Evolutionary conservation across 2,797 vertebrate species (phyloP).

Genomic region (Crypturellus tataupa): DNA sequence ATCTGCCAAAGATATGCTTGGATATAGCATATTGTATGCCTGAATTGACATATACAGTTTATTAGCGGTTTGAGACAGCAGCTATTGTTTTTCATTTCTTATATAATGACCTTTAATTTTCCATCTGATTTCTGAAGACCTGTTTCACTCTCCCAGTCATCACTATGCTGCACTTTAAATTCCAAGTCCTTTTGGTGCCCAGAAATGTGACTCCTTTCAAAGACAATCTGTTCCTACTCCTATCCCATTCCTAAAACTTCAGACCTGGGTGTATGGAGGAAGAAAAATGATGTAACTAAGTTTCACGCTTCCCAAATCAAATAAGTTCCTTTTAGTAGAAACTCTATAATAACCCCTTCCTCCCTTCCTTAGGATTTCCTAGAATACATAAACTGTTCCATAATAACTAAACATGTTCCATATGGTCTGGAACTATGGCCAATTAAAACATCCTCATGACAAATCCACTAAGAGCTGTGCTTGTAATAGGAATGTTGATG

Average conservation of each 20-base stretch:
- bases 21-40: not conserved
- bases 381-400: not conserved
- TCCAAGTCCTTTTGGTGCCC: fast-evolving
- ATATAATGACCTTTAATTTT: not conserved
- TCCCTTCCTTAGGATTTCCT: not conserved
- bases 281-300: not conserved
- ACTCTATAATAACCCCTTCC: not conserved
- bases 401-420: not conserved
- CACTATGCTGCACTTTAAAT: not conserved
- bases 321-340: not conserved
- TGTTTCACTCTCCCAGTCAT: not conserved
- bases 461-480: not conserved
- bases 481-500: not conserved
- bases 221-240: not conserved
- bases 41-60: not conserved
- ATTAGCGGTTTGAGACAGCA: not conserved
- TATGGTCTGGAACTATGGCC: not conserved
- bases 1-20: not conserved
- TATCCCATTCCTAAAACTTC: not conserved
- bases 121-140: not conserved
- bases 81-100: not conserved
- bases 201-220: not conserved
- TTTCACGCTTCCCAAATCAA: not conserved
- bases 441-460: not conserved
- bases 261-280: not conserved